Evolutionary conservation across 2,888 invertebrate species (phyloP).

Genomic region (Cotesia congregata): DNA sequence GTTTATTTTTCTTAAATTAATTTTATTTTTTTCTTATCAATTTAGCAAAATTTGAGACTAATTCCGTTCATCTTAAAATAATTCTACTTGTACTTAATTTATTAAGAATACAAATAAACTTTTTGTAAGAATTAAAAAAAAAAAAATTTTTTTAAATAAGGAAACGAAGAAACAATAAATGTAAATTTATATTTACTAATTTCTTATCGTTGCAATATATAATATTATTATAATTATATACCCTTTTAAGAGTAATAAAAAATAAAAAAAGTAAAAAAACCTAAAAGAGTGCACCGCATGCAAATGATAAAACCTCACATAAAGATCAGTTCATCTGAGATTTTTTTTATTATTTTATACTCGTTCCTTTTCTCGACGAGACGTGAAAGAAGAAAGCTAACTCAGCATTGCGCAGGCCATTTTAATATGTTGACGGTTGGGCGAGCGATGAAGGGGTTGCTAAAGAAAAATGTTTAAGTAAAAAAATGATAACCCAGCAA

Average conservation of each 20-base stretch:
- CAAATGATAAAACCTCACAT: constrained; percentile 1
- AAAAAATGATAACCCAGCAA: constrained; percentile 45
- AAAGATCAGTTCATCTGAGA: neutral
- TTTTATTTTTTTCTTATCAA: too few relatives aligned
- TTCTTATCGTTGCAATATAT: too few relatives aligned
- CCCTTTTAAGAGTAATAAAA: neutral
- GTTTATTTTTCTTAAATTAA: too few relatives aligned
- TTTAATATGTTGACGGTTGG: constrained; percentile 66
- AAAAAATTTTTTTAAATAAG: too few relatives aligned
- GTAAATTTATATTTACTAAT: too few relatives aligned
- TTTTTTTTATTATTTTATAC: neutral
- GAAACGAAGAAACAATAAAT: too few relatives aligned
- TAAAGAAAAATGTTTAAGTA: constrained; percentile 39
- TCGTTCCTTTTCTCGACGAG: neutral
- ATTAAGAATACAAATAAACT: too few relatives aligned
- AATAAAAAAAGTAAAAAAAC: neutral
- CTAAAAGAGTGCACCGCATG: neutral
- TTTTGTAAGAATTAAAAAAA: too few relatives aligned
- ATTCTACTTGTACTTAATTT: too few relatives aligned
- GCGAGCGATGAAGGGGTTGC: constrained; percentile 36
- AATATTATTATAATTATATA: neutral
- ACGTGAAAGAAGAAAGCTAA: constrained; percentile 52
- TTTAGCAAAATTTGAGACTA: too few relatives aligned
- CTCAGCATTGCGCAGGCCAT: constrained; percentile 63
- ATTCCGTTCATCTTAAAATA: too few relatives aligned